These are phyloP conservation scores for Boloria euphrosyne DNA, from an alignment of 2,888 invertebrate species.

Conservation along the genomic window DNA sequence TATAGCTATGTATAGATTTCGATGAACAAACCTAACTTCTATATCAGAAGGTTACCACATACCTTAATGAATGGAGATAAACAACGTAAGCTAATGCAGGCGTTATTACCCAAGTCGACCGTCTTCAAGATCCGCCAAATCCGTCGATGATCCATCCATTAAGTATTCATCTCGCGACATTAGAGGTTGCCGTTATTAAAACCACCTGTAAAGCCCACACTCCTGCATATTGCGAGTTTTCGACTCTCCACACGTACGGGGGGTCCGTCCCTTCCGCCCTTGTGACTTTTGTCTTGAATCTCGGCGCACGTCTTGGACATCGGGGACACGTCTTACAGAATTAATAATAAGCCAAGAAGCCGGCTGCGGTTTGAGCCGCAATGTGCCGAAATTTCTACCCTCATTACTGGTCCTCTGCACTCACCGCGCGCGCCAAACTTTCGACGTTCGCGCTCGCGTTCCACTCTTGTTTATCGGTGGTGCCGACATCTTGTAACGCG, in stretches of 20 bases:
- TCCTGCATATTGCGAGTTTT: constrained; percentile 59
- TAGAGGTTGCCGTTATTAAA: constrained; percentile 79
- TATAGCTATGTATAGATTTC: too few species aligned
- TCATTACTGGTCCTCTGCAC: constrained; percentile 80
- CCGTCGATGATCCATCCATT: constrained; percentile 74
- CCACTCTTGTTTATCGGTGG: constrained; percentile 76
- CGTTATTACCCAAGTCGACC: constrained; percentile 46
- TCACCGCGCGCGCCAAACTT: constrained; percentile 76
- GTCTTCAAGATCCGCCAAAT: constrained; percentile 52
- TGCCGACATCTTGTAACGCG: constrained; percentile 72
- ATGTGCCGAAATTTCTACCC: constrained; percentile 81
- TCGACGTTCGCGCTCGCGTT: constrained; percentile 72
- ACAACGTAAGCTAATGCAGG: constrained; percentile 17
- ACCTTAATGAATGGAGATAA: constrained; percentile 17
- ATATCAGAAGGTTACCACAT: too few species aligned
- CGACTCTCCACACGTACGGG: constrained; percentile 71
- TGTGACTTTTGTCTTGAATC: constrained; percentile 82
- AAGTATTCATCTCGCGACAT: constrained; percentile 82
- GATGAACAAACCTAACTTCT: too few species aligned
- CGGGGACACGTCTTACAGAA: constrained; percentile 83
- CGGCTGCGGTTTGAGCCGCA: constrained; percentile 78
- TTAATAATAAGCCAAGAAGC: constrained; percentile 83
- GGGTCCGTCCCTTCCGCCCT: constrained; percentile 69
- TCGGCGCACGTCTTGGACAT: constrained; percentile 83
- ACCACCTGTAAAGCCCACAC: constrained; percentile 80